Percentiles rank a stretch among this genome's conserved stretches.
phyloP scores from a whole-genome alignment of 1,140 invertebrate genomes.

The Dysdera silvatica region DNA sequence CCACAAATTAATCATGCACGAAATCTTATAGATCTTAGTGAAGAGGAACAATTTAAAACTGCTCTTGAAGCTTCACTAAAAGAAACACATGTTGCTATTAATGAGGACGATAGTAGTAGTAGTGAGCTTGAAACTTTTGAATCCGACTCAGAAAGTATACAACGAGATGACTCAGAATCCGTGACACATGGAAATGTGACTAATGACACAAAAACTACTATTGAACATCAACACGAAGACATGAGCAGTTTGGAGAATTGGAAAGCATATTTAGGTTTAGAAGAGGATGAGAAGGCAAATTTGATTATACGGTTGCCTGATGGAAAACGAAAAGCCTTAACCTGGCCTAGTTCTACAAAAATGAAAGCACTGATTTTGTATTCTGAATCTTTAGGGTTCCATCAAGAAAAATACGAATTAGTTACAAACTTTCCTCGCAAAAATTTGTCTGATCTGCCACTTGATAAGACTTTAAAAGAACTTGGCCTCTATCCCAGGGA shows the following conservation, averaged over 20 bases:
- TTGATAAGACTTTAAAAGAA: constrained; percentile 43
- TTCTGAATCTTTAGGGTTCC: constrained; percentile 43
- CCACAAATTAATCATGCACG: neutral
- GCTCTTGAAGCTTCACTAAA: constrained; percentile 47
- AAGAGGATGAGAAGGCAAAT: constrained; percentile 40
- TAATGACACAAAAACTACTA: constrained; percentile 13
- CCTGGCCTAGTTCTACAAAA: constrained; percentile 44
- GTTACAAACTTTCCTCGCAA: constrained; percentile 48
- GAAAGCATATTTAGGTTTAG: constrained; percentile 35
- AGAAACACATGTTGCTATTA: constrained; percentile 16
- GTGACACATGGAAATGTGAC: neutral
- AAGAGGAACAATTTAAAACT: constrained; percentile 47
- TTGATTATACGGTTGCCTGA: constrained; percentile 46
- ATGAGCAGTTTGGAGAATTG: constrained; percentile 14
- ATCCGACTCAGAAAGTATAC: constrained; percentile 33
- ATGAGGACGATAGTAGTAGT: constrained; percentile 34
- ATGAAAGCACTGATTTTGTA: constrained; percentile 45
- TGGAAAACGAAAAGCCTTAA: constrained; percentile 43
- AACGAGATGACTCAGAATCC: neutral
- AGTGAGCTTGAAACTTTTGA: constrained; percentile 44
- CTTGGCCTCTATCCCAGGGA: constrained; percentile 46
- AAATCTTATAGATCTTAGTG: constrained; percentile 46
- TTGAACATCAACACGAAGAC: neutral
- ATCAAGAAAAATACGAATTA: constrained; percentile 45
- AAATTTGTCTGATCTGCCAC: constrained; percentile 42